phyloP scores from a whole-genome alignment of 2,113 vertebrate species.

The Ameiurus melas region DNA sequence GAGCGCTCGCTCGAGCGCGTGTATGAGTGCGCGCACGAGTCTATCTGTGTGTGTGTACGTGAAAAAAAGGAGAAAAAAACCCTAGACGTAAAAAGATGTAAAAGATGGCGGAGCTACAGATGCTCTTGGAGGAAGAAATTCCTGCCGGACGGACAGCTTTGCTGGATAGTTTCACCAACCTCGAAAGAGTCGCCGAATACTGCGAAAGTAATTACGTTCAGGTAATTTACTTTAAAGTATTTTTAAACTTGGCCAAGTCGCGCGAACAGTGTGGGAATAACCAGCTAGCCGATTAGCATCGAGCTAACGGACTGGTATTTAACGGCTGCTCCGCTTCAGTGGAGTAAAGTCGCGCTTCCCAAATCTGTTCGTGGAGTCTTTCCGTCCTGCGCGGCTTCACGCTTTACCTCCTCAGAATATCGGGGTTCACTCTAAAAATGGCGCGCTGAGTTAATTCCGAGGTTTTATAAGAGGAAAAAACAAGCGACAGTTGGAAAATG shows the following conservation, averaged over 20 bases:
- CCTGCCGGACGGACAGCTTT: constrained; percentile 89
- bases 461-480: no score
- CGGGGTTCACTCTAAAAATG: background rate
- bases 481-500: background rate
- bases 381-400: background rate
- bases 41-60: background rate
- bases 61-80: constrained; percentile 12
- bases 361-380: background rate
- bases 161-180: constrained; percentile 90
- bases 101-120: constrained; percentile 97
- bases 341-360: background rate
- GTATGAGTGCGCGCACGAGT: constrained; percentile 12
- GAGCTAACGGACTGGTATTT: constrained; percentile 9
- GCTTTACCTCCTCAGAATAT: background rate
- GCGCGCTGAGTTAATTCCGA: background rate
- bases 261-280: background rate
- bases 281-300: constrained; percentile 29
- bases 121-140: constrained; percentile 96
- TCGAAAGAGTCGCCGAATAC: constrained; percentile 90
- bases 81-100: constrained; percentile 69
- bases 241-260: constrained; percentile 21
- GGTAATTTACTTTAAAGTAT: constrained; percentile 66
- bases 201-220: constrained; percentile 97
- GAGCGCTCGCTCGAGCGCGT: constrained; percentile 11
- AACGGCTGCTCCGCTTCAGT: constrained; percentile 13